Evolutionary conservation across 1,140 invertebrate species (phyloP), one percentile per base, ranked within the genome.

Genomic region (Tenebrio molitor): DNA sequence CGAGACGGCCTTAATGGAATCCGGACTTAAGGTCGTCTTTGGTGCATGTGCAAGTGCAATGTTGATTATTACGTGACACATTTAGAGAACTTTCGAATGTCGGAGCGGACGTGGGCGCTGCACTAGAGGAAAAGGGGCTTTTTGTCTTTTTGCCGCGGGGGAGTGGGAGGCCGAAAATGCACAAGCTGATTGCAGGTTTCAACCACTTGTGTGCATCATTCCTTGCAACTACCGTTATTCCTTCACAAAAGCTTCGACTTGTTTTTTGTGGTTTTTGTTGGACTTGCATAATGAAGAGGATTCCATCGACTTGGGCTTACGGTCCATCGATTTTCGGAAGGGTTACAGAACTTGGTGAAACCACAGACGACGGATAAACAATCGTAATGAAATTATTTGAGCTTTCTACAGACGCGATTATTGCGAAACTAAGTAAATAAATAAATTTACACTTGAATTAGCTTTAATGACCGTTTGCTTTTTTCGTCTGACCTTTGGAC

Each of bases 201-300:
- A 15, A 23, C 21, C 50, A 12, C 36, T 39, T 39, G n/a, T 33
- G 10, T 39, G 36, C 36, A 39, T 39, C 36, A 58, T 58, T 29
- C 50, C 29, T 58, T 3, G n/a, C 50, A 58, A 58, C 50, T 58
- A 58, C 50, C 50, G 50, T 58, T 58, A 58, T n/a, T 8, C 50
- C 21, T 25, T 14, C 44, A 58, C 50, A 58, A 58, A 58, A 58
- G 50, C 50, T 58, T 29, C 36, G 36, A 39, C 5, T 39, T 12
- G 36, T n/a, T 39, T 39, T 39, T 39, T 39, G 36, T 58, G 21
- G 50, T 14, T 58, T 58, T 58, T 58, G 50, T 58, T 29, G 21
- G 19, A 58, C 50, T 58, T 58, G 50, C 50, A 58, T 58, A 58
- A 58, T 58, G 50, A 58, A 58, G 50, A 58, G n/a, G 50, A 34